These are phyloP conservation scores for Galemys pyrenaicus DNA, from an alignment of 2,113 vertebrate genomes.

Conservation along the genomic window DNA sequence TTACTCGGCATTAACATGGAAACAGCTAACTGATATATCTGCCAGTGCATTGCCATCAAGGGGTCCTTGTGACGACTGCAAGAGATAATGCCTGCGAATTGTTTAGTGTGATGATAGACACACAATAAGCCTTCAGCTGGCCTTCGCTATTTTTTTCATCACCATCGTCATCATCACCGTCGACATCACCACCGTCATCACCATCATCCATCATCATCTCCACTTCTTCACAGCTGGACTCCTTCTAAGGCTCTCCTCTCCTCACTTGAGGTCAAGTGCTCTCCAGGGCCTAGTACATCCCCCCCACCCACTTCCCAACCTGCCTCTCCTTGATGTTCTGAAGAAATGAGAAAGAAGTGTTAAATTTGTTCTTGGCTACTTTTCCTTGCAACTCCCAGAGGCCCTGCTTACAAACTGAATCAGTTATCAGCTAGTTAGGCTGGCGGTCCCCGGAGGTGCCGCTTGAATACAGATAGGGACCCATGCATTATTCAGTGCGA, in stretches of 20 bases:
- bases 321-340: slow-evolving; percentile 85
- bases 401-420: slow-evolving; percentile 90
- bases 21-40: background rate
- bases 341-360: slow-evolving; percentile 87
- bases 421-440: slow-evolving; percentile 93
- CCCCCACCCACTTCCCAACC: background rate
- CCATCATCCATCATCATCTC: background rate
- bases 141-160: background rate
- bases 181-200: accelerated
- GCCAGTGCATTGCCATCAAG: too few relatives aligned
- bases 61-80: background rate
- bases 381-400: slow-evolving; percentile 89
- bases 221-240: background rate
- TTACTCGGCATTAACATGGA: background rate
- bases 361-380: slow-evolving; percentile 90
- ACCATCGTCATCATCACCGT: background rate
- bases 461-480: slow-evolving; percentile 89
- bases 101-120: too few relatives aligned
- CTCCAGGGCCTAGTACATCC: background rate
- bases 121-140: background rate
- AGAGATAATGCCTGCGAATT: background rate
- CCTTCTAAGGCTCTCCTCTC: background rate
- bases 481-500: slow-evolving; percentile 92
- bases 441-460: slow-evolving; percentile 88
- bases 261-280: slow-evolving; percentile 42